Evolutionary conservation across 1,140 invertebrate genomes (phyloP).

Genomic region (Macrosteles quadrilineatus): DNA sequence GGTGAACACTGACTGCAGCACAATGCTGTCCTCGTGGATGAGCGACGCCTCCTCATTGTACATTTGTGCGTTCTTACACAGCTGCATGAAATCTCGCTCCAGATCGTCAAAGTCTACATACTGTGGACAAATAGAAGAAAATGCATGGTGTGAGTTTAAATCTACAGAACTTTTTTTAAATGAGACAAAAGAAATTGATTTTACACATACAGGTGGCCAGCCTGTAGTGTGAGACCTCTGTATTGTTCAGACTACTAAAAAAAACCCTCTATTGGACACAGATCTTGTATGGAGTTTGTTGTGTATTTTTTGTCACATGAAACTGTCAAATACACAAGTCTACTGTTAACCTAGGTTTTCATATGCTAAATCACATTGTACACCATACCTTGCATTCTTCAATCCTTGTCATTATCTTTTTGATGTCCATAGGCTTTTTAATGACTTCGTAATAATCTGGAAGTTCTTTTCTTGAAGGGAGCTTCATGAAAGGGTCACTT

Average conservation of each 20-base stretch:
- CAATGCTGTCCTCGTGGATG: conserved; percentile 95
- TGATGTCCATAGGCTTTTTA: conserved; percentile 93
- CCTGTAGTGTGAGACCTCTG: too few species aligned
- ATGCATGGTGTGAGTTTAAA: too few species aligned
- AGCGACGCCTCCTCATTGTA: conserved; percentile 96
- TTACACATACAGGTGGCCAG: too few species aligned
- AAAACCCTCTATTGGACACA: too few species aligned
- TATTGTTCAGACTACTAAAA: too few species aligned
- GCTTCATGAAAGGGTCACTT: conserved; percentile 93
- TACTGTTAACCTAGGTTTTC: too few species aligned
- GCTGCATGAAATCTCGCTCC: conserved; percentile 88
- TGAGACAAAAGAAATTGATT: too few species aligned
- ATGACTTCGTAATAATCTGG: conserved; percentile 99
- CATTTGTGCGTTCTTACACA: conserved; percentile 95
- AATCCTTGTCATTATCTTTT: conserved; percentile 84
- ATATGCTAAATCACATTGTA: too few species aligned
- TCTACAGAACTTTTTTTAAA: too few species aligned
- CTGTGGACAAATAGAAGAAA: conserved; percentile 52
- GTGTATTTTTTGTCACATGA: too few species aligned
- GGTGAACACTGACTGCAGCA: conserved; percentile 83
- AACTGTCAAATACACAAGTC: too few species aligned
- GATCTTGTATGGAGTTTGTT: too few species aligned
- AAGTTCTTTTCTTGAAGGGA: conserved; percentile 87
- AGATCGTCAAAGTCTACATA: conserved; percentile 87
- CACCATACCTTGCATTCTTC: conserved; percentile 80